Conservation (phyloP, 2,888 invertebrate genomes). For the Prionchulus punctatus region DNA sequence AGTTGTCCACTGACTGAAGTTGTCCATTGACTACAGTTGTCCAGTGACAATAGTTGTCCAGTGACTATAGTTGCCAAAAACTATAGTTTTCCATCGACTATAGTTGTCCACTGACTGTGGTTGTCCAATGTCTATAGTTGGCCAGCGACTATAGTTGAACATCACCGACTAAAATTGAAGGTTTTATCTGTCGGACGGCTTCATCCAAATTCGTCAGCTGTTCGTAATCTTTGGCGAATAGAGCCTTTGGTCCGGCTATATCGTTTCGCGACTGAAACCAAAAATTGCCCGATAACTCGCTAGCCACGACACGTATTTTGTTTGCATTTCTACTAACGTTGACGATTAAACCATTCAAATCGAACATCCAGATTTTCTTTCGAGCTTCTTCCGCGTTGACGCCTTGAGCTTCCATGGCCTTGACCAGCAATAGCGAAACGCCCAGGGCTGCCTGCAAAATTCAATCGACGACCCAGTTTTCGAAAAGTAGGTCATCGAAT, state of each 20-base stretch:
- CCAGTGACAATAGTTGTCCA: too few relatives aligned
- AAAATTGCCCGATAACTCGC: too few relatives aligned
- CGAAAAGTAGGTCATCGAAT: not conserved
- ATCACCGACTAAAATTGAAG: constrained; percentile 67
- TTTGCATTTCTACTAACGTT: too few relatives aligned
- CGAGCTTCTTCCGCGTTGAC: constrained; percentile 55
- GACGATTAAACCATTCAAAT: constrained; percentile 82
- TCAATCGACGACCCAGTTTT: too few relatives aligned
- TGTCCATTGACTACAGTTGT: constrained; percentile 10
- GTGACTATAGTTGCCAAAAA: too few relatives aligned
- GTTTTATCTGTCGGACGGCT: constrained; percentile 61
- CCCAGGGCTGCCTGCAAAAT: constrained; percentile 61
- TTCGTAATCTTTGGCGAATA: constrained; percentile 59
- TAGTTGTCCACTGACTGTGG: too few relatives aligned
- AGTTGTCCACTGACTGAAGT: too few relatives aligned
- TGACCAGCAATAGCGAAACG: constrained; percentile 73
- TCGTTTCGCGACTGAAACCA: constrained; percentile 11
- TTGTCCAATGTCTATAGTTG: too few relatives aligned
- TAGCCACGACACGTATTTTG: too few relatives aligned
- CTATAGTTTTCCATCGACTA: too few relatives aligned
- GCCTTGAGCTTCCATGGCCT: constrained; percentile 71
- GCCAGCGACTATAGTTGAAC: too few relatives aligned
- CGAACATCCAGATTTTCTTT: constrained; percentile 76
- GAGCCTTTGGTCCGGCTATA: constrained; percentile 42
- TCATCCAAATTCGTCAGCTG: constrained; percentile 62